Conservation (phyloP, 2,888 invertebrate genomes). For the Drosophila subquinaria region DNA sequence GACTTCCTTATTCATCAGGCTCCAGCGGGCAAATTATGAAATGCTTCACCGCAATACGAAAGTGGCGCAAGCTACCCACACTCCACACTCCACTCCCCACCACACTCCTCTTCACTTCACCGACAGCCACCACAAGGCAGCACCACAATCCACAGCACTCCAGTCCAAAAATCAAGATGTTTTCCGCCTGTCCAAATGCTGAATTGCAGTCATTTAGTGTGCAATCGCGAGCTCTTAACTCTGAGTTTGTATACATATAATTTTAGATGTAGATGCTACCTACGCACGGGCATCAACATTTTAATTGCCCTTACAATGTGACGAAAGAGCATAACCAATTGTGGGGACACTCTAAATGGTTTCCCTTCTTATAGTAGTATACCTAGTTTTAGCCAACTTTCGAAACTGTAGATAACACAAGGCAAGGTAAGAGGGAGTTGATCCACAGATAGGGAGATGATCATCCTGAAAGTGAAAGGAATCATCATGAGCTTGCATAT, state of each 20-base stretch:
- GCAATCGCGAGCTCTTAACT: constrained; percentile 32
- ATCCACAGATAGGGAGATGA: constrained; percentile 49
- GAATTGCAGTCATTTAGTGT: constrained; percentile 64
- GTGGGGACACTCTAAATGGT: constrained; percentile 21
- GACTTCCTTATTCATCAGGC: constrained; percentile 64
- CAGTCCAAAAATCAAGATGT: constrained; percentile 55
- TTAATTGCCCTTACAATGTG: constrained; percentile 56
- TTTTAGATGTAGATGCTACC: constrained; percentile 22
- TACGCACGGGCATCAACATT: constrained; percentile 35
- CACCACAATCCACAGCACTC: constrained; percentile 3
- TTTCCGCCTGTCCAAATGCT: constrained; percentile 68
- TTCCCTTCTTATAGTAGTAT: constrained; percentile 17
- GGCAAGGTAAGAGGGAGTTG: constrained; percentile 18
- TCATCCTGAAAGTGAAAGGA: constrained; percentile 78
- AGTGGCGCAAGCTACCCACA: constrained; percentile 47
- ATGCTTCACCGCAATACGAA: constrained; percentile 53
- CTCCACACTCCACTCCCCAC: constrained; percentile 1
- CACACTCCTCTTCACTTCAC: constrained; percentile 2
- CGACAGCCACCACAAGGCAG: constrained; percentile 1
- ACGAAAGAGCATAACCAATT: not conserved
- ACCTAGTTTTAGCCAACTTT: constrained; percentile 44
- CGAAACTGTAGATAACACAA: constrained; percentile 25
- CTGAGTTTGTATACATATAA: constrained; percentile 5
- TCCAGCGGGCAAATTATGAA: constrained; percentile 63
- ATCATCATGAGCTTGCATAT: constrained; percentile 68